Percentiles rank a stretch among this genome's conserved stretches.
Conservation (phyloP, 2,888 invertebrate genomes). For the Cephus runcator region DNA sequence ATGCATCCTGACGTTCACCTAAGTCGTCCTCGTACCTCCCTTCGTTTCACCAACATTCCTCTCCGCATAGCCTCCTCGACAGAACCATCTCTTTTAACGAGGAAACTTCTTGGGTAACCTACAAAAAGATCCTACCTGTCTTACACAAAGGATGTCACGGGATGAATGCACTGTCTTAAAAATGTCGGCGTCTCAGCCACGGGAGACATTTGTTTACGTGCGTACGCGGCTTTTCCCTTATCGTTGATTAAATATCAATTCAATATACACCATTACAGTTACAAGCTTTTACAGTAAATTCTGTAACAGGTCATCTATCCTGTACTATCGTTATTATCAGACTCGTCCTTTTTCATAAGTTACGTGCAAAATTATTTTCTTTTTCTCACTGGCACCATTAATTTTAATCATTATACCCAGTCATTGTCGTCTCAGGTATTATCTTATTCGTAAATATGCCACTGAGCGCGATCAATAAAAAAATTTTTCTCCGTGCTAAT, state of each 20-base stretch:
- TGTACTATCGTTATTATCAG: not conserved
- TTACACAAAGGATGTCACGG: not conserved
- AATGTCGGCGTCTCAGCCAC: constrained; percentile 9
- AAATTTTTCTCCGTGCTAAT: not conserved
- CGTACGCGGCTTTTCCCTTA: constrained; percentile 10
- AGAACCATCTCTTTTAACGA: not conserved
- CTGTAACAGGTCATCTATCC: not conserved
- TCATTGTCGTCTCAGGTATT: not conserved
- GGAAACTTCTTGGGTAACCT: not conserved
- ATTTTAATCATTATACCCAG: not conserved
- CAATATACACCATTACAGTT: not conserved
- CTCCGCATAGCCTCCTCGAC: not conserved
- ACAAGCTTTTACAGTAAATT: not conserved
- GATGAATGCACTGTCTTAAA: constrained; percentile 1
- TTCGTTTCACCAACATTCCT: not conserved
- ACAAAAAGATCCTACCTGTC: not conserved
- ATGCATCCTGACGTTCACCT: not conserved
- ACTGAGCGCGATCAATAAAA: not conserved
- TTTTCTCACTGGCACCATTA: not conserved
- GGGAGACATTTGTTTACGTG: constrained; percentile 2
- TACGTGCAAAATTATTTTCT: not conserved
- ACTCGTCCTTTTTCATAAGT: not conserved
- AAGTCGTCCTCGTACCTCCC: not conserved
- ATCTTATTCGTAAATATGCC: not conserved
- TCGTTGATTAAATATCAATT: constrained; percentile 7